Evolutionary conservation across 2,797 vertebrate species (phyloP), one percentile per base, ranked within the genome.

Genomic region (Molossus alvarezi): DNA sequence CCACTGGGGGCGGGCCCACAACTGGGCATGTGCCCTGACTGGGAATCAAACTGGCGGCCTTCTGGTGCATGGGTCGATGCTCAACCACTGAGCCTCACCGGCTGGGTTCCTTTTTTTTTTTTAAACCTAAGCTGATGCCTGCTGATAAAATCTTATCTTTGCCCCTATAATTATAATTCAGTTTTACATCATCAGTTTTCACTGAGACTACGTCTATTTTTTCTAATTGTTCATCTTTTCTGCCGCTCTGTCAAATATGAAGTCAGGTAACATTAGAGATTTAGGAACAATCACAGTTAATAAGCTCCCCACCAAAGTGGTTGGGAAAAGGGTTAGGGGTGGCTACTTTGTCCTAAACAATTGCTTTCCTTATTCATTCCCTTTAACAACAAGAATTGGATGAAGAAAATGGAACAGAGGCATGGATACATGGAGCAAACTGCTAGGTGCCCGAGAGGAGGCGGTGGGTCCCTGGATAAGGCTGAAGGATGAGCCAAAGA

Each of bases 131-230:
- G 20, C 13, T 83, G 9, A 45, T 45, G 10, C 37, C 20, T 79
- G 4, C 51, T n/a, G 41, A 17, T 77, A 51, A 76, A 92, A 84
- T 93, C 6, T 95, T 94, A 91, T 62, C 57, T 83, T 79, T 88
- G 37, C 20, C 51, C 5, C 25, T 88, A 14, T 77, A 79, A 92
- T 81, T 81, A 64, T 51, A 57, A 60, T 53, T 88, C 62, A 69
- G 11, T 84, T 84, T 96, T 45, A 41, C 5, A 29, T 62, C 20
- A 67, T n/a, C 9, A 71, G 11, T 96, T 90, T 88, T 88, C 29
- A 69, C 7, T 48, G 62, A 94, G 41, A 62, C 9, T 7, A 57
- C 12, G 60, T 57, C 27, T 53, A 1, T 29, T 62, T 71, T 87
- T 90, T 67, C 6, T 53, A 83, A 64, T 23, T 60, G 60, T 95